phyloP scores from a whole-genome alignment of 2,113 vertebrate species.

The Cyanoramphus novaezelandiae region DNA sequence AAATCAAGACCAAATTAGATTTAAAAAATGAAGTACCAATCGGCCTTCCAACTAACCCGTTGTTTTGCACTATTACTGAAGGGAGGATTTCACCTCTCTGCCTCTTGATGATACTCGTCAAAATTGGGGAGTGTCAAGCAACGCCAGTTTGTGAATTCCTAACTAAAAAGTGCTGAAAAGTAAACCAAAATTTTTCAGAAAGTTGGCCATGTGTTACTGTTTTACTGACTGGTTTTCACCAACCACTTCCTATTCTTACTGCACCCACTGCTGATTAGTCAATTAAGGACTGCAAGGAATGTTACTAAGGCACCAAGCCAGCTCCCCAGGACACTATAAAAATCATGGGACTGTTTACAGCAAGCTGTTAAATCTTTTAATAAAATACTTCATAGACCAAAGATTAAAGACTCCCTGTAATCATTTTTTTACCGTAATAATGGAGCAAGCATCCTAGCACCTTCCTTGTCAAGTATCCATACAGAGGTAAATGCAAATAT shows the following conservation, averaged over 20 bases:
- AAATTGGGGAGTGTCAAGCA: not conserved
- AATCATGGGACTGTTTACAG: not conserved
- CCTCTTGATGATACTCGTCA: not conserved
- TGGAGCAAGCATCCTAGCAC: not conserved
- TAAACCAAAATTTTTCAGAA: not conserved
- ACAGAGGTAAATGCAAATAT: not conserved
- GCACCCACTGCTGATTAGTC: not conserved
- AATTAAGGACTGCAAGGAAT: not conserved
- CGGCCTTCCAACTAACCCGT: not conserved
- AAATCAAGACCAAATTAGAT: not conserved
- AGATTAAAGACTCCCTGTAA: not conserved
- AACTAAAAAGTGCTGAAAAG: not conserved
- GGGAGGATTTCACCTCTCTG: not conserved
- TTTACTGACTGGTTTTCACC: not conserved
- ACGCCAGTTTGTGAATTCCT: not conserved
- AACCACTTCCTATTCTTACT: not conserved
- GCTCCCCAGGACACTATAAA: not conserved
- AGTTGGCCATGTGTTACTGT: not conserved
- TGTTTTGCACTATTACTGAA: not conserved
- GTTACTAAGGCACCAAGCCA: not conserved
- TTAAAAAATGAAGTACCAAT: not conserved
- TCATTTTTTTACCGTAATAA: not conserved
- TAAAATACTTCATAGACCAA: conserved; percentile 4
- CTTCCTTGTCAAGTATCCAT: not conserved
- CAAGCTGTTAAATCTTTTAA: not conserved